Percentiles rank a stretch among this genome's conserved stretches.
Evolutionary conservation across 2,888 invertebrate genomes (phyloP).

Genomic region (Cremastobaeus sp.): DNA sequence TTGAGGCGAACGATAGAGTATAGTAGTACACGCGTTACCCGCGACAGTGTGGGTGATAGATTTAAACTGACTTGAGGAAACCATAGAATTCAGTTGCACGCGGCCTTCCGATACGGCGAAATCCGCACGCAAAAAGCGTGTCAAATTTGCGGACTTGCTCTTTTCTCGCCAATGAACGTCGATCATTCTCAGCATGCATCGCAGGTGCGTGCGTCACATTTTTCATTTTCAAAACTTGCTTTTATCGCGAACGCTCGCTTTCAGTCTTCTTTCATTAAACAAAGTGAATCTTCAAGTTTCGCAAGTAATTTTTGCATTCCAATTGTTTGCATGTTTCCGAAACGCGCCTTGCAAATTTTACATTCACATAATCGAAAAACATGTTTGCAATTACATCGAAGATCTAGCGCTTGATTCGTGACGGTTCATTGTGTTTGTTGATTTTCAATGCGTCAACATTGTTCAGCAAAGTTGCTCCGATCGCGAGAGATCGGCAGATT

Average conservation of each 20-base stretch:
- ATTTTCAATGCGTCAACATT: constrained; percentile 24
- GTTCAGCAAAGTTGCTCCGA: constrained; percentile 17
- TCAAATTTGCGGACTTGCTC: background rate
- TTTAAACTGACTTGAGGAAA: constrained; percentile 66
- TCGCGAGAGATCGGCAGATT: background rate
- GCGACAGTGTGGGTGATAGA: constrained; percentile 62
- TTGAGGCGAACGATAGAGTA: constrained; percentile 30
- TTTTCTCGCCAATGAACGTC: background rate
- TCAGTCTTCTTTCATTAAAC: too few relatives aligned
- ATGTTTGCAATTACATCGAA: too few relatives aligned
- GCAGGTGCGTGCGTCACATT: constrained; percentile 39
- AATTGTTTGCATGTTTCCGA: too few relatives aligned
- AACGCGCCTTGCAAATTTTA: too few relatives aligned
- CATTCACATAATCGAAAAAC: too few relatives aligned
- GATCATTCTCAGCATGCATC: constrained; percentile 26
- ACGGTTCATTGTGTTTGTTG: constrained; percentile 1
- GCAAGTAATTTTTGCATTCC: too few relatives aligned
- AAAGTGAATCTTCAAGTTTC: background rate
- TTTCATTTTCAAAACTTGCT: constrained; percentile 35
- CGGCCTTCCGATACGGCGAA: constrained; percentile 41
- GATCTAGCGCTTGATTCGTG: background rate
- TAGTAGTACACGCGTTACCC: constrained; percentile 13
- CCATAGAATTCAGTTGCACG: constrained; percentile 68
- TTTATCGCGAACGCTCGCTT: constrained; percentile 17
- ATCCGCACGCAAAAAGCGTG: constrained; percentile 1